These are phyloP conservation scores for Thalassarche chlororhynchos DNA, from an alignment of 2,113 vertebrate genomes.

Conservation along the genomic window DNA sequence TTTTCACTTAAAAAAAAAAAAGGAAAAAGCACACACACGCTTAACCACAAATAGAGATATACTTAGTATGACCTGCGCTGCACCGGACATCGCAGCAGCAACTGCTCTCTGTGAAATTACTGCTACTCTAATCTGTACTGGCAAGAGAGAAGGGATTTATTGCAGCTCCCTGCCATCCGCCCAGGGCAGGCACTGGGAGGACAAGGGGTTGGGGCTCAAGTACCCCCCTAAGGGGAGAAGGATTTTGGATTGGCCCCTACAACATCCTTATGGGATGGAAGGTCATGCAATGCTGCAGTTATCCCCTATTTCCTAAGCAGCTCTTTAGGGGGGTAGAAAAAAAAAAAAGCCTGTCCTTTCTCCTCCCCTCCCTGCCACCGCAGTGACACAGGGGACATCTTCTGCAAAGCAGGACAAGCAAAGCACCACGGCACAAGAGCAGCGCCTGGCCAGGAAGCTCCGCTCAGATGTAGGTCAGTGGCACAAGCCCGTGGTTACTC, in stretches of 20 bases:
- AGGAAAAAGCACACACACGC: neutral
- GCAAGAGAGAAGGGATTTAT: neutral
- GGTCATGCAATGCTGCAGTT: accelerated
- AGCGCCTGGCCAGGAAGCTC: neutral
- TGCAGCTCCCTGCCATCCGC: neutral
- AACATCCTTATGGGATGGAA: neutral
- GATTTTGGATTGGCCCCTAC: neutral
- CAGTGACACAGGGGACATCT: neutral
- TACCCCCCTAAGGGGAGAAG: accelerated
- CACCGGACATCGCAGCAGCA: neutral
- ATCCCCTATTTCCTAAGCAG: neutral
- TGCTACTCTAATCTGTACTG: neutral
- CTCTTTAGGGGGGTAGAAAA: neutral
- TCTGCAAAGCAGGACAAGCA: neutral
- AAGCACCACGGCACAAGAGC: neutral
- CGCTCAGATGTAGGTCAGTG: neutral
- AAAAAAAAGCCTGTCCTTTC: neutral
- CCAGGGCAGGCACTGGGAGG: accelerated
- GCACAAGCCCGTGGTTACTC: neutral
- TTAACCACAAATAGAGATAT: neutral
- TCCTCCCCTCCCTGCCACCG: neutral
- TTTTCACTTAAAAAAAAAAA: neutral
- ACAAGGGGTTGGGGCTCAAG: neutral
- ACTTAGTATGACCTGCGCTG: neutral
- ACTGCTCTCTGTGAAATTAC: neutral